Evolutionary conservation across 2,797 vertebrate species (phyloP), one percentile per base, ranked within the genome.

Genomic region (Alcedo quadribrachys): DNA sequence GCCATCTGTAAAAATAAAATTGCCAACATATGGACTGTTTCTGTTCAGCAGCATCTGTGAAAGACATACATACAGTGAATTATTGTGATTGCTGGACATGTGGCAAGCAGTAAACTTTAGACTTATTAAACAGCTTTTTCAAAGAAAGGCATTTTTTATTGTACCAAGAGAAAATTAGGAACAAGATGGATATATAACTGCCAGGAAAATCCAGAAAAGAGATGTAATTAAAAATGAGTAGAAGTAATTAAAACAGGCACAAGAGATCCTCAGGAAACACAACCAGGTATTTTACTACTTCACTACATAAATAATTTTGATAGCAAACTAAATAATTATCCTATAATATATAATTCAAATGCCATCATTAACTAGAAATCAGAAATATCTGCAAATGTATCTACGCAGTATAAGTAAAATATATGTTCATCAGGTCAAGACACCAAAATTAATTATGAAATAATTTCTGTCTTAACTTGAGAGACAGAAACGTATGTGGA

Each of bases 281-380:
- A 95, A 20, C 61, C 45, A 48, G 82, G 78, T 92, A 78, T 79
- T 95, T 95, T 91, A 24, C 27, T 40, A 27, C 58, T 96, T 61
- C 37, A 84, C 46, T 32, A 80, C 63, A 89, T 86, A 94, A 95
- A 96, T 92, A 95, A 96, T 85, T 66, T 61, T 74, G 61, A 63
- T 89, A 80, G 81, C 57, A 87, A 93, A 75, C 46, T 57, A 96
- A 93, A 86, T 84, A 91, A 95, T 93, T 92, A 89, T 81, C 51
- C 68, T 70, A 70, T 94, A 95, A 94, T 84, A 90, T 10, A n/a
- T 71, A 90, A 53, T 92, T 96, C 60, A 90, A 88, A 95, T 87
- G 71, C 25, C 67, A 65, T 85, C 82, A 89, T 81, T 95, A 92
- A 66, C 4, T 27, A 88, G 53, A 93, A 85, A 71, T 37, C 35